Percentiles rank a stretch among this genome's conserved stretches.
These are phyloP conservation scores for Apostichopus japonicus DNA, from an alignment of 35 echinoderm and acorn worm genomes.

Conservation along the genomic window DNA sequence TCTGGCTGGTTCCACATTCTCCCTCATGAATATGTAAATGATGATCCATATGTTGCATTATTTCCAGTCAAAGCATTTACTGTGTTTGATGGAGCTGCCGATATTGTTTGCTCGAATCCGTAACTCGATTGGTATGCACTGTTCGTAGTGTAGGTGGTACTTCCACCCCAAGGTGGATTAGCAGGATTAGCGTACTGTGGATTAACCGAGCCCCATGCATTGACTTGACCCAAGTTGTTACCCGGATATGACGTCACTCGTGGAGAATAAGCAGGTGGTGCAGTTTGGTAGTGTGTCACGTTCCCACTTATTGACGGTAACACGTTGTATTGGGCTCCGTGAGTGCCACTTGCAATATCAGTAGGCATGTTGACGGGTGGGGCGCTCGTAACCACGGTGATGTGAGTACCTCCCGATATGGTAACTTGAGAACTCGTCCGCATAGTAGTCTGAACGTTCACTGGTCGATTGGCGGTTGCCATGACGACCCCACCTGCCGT, in stretches of 20 bases:
- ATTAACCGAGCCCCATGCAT: neutral
- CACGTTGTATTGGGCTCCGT: too few relatives aligned
- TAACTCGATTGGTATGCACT: neutral
- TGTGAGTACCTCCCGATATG: too few relatives aligned
- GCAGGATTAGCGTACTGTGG: neutral
- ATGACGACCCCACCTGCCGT: too few relatives aligned
- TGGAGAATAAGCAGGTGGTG: neutral
- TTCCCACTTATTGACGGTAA: too few relatives aligned
- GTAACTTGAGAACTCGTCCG: too few relatives aligned
- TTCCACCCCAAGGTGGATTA: neutral
- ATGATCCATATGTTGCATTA: neutral
- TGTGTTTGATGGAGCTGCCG: neutral
- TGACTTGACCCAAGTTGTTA: neutral
- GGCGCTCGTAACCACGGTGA: too few relatives aligned
- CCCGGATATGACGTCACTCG: neutral
- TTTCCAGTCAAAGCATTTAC: neutral
- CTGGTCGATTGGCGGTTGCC: too few relatives aligned
- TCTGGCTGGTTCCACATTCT: too few relatives aligned
- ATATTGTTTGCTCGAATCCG: neutral
- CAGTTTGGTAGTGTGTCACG: too few relatives aligned
- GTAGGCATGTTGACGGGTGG: too few relatives aligned
- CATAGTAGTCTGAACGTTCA: too few relatives aligned
- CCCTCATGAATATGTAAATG: neutral
- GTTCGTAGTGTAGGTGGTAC: neutral
- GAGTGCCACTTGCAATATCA: too few relatives aligned